Base-by-base conservation (phyloP, 2,113 vertebrate species). In the Microcebus lehilahytsara region DNA sequence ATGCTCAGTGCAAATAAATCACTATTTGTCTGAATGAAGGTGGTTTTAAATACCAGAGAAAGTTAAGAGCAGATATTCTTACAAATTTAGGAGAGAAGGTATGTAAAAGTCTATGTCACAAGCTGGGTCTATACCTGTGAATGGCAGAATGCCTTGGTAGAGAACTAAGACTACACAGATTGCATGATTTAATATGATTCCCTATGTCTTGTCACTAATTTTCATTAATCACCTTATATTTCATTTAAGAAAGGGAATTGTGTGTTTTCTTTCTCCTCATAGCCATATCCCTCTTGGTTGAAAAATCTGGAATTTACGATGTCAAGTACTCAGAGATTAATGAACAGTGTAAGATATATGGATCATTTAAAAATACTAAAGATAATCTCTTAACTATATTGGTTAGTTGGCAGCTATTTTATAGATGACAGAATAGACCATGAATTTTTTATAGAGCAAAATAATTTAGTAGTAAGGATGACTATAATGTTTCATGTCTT, bases 341-440 rank as follows among this genome's bases (percentile, higher is more conserved):
- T 42, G 62, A 84, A 42, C 14, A 60, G 37, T 53, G 20, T 2
- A 95, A 87, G 51, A 85, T 58, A 85, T 19, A 81, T 71, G 53
- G 42, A 67, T 81, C 10, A 25, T 89, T 95, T 88, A 93, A 95
- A 91, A 74, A 80, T 58, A 93, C 51, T 51, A 92, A 66, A 72
- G 75, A 84, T 75, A 87, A 90, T 79, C 27, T 56, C 42, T 87
- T 87, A 58, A 91, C 64, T 84, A 16, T 32, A 64, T 89, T 51
- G 30, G 66, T 34, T 96, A 64, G 60, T 90, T 83, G 78, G n/a
- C 32, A 67, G 67, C 22, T 95, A 25, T 86, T 20, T 53, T 85
- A 78, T 34, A 79, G 56, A 93, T 84, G 30, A 67, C 62, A 95
- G 46, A 88, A 85, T n/a, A 81, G 60, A 85, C 3, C 53, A 10